These are phyloP conservation scores for Enchytraeus crypticus DNA, from an alignment of 2,888 invertebrate genomes.

Conservation along the genomic window DNA sequence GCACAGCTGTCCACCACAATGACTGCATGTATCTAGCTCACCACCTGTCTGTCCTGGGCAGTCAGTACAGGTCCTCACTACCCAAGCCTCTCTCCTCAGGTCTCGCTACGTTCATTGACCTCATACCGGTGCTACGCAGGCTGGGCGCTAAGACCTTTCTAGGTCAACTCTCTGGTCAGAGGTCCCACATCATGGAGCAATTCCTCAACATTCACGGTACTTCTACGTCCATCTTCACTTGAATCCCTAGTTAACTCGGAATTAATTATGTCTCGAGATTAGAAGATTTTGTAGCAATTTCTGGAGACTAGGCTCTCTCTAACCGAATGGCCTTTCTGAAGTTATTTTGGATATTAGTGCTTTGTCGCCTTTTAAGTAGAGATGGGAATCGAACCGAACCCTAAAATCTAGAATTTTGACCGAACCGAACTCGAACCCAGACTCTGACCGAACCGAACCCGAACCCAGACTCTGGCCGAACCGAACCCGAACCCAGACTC, in stretches of 20 bases:
- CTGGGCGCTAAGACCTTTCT: slow-evolving; percentile 65
- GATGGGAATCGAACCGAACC: too few species aligned
- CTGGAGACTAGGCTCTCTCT: too few species aligned
- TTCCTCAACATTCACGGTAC: slow-evolving; percentile 63
- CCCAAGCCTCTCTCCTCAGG: slow-evolving; percentile 54
- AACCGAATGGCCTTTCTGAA: too few species aligned
- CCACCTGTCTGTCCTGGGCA: slow-evolving; percentile 60
- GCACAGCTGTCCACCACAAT: slow-evolving; percentile 58
- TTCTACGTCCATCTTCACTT: neutral
- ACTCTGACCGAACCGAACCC: too few species aligned
- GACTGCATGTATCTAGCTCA: slow-evolving; percentile 82
- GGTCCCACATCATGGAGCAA: slow-evolving; percentile 66
- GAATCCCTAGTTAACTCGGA: neutral
- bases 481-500: too few species aligned
- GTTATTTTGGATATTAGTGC: too few species aligned
- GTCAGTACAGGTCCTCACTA: slow-evolving; percentile 60
- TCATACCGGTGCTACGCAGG: slow-evolving; percentile 60
- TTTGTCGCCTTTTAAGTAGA: too few species aligned
- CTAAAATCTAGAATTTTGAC: too few species aligned
- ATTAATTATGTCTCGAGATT: too few species aligned
- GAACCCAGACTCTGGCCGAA: too few species aligned
- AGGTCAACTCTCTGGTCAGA: slow-evolving; percentile 66
- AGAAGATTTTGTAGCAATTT: too few species aligned
- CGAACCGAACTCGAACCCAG: too few species aligned
- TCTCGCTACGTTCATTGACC: slow-evolving; percentile 60